A percentile compares a stretch with the other conserved stretches of the same genome.
Evolutionary conservation across 1,140 invertebrate genomes (phyloP).

Genomic region (Aethina tumida): DNA sequence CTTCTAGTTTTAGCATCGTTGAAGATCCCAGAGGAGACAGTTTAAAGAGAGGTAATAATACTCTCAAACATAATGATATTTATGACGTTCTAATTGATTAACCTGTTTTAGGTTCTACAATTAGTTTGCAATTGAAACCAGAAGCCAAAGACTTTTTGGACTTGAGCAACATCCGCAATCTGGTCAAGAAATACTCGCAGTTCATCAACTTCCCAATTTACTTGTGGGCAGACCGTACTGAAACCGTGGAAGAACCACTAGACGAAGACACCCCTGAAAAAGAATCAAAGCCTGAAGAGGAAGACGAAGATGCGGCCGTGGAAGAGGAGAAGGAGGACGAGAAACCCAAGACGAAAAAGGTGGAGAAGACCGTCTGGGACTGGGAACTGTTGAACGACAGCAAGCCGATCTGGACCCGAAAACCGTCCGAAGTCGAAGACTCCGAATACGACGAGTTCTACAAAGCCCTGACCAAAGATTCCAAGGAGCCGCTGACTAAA

Average conservation of each 20-base stretch:
- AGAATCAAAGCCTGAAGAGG: constrained; percentile 32
- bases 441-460: constrained; percentile 93
- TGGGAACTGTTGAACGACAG: constrained; percentile 95
- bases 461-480: constrained; percentile 86
- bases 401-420: constrained; percentile 96
- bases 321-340: constrained; percentile 66
- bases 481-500: constrained; percentile 73
- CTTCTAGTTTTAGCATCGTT: constrained; percentile 73
- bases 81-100: constrained; percentile 3
- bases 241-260: constrained; percentile 72
- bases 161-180: constrained; percentile 75
- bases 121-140: constrained; percentile 85
- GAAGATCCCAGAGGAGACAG: constrained; percentile 82
- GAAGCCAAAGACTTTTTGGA: constrained; percentile 95
- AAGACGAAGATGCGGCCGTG: constrained; percentile 37
- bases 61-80: background rate
- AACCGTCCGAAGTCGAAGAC: constrained; percentile 75
- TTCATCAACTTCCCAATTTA: constrained; percentile 99
- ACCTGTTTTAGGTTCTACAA: constrained; percentile 28
- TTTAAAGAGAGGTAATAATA: constrained; percentile 23
- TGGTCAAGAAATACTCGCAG: constrained; percentile 97
- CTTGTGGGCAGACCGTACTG: constrained; percentile 88
- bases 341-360: constrained; percentile 82
- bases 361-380: constrained; percentile 94
- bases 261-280: constrained; percentile 37